Conservation (phyloP, 1,140 invertebrate genomes). For the Drosophila parvula region DNA sequence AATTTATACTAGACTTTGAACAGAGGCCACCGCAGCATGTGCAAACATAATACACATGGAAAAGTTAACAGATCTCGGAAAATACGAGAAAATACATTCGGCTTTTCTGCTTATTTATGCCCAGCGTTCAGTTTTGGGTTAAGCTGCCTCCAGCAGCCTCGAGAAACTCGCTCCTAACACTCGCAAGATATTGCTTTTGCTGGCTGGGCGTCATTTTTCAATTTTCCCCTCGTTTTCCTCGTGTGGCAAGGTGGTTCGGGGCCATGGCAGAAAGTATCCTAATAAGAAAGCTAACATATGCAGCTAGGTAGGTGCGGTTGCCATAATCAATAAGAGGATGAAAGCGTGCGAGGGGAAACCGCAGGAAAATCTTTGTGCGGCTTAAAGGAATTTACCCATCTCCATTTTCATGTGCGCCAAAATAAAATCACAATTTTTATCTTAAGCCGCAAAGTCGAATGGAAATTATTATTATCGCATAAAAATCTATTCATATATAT, state of each 20-base stretch:
- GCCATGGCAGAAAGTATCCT: conserved; percentile 7
- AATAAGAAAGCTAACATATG: conserved; percentile 63
- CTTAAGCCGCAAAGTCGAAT: conserved; percentile 28
- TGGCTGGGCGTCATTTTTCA: conserved; percentile 52
- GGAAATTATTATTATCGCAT: conserved; percentile 40
- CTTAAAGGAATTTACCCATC: conserved; percentile 26
- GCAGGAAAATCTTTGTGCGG: conserved; percentile 28
- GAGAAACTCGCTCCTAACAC: conserved; percentile 26
- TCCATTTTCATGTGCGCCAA: conserved; percentile 19
- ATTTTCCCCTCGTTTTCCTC: conserved; percentile 27
- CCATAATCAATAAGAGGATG: conserved; percentile 22
- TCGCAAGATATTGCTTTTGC: conserved; percentile 44
- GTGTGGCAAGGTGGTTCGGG: not conserved
- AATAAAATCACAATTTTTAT: conserved; percentile 50
- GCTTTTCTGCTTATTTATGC: conserved; percentile 35
- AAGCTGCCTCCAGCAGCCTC: conserved; percentile 22
- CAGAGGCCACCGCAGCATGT: conserved; percentile 3
- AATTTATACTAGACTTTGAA: conserved; percentile 12
- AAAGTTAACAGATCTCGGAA: conserved; percentile 46
- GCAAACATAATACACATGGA: conserved; percentile 3
- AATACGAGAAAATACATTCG: conserved; percentile 32
- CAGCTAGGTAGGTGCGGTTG: conserved; percentile 9
- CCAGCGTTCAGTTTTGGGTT: conserved; percentile 39
- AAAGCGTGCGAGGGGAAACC: not conserved
- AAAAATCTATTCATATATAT: conserved; percentile 19